These are phyloP conservation scores for Drosophila histrio DNA, from an alignment of 2,888 invertebrate genomes.

Conservation along the genomic window DNA sequence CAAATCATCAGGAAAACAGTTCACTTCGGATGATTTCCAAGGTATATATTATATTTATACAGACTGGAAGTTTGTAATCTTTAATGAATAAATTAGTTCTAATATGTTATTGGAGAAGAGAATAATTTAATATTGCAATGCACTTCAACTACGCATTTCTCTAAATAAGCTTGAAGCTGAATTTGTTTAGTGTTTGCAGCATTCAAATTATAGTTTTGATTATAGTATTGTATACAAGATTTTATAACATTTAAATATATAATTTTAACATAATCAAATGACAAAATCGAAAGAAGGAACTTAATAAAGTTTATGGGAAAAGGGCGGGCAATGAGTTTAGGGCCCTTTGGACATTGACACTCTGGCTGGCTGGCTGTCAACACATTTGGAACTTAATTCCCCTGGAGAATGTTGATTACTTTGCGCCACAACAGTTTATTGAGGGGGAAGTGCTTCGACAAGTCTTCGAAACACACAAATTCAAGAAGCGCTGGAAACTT, in stretches of 20 bases:
- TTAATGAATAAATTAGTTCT: too few relatives aligned
- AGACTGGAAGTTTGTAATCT: too few relatives aligned
- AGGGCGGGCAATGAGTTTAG: neutral
- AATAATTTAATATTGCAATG: too few relatives aligned
- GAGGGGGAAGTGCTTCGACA: constrained; percentile 11
- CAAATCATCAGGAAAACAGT: neutral
- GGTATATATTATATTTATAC: neutral
- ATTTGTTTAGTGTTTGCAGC: neutral
- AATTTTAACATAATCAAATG: neutral
- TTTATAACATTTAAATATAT: neutral
- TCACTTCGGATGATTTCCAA: neutral
- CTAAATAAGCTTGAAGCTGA: too few relatives aligned
- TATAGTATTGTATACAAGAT: neutral
- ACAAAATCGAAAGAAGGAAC: neutral
- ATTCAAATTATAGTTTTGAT: neutral
- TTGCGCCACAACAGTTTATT: neutral
- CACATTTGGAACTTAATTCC: constrained; percentile 10
- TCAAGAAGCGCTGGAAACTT: constrained; percentile 23
- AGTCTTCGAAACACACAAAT: constrained; percentile 11
- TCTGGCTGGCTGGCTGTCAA: constrained; percentile 8
- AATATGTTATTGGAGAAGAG: too few relatives aligned
- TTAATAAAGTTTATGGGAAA: neutral
- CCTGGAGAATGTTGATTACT: constrained; percentile 31
- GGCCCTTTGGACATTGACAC: constrained; percentile 13
- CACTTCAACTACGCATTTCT: too few relatives aligned